Evolutionary conservation across 1,140 invertebrate species (phyloP).

Genomic region (Penaeus japonicus): DNA sequence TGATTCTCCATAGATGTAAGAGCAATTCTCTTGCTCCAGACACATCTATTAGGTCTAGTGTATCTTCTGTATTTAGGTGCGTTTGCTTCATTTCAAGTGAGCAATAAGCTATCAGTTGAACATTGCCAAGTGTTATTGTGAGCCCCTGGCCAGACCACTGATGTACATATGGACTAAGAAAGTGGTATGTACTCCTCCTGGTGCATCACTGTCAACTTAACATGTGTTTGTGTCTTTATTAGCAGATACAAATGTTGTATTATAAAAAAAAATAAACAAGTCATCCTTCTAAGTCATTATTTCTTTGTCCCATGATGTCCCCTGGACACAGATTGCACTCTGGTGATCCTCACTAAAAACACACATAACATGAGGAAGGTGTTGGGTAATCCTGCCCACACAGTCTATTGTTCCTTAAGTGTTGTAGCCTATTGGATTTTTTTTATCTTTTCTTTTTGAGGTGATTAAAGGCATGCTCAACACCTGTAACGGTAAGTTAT

Average conservation of each 20-base stretch:
- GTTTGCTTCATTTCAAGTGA: conserved; percentile 56
- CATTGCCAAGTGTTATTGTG: conserved; percentile 50
- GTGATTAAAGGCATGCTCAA: no score
- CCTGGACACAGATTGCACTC: conserved; percentile 55
- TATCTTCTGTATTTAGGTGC: conserved; percentile 57
- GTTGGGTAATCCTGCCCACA: not conserved
- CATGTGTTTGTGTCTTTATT: conserved; percentile 57
- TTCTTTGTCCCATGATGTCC: conserved; percentile 45
- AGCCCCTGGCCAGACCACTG: conserved; percentile 53
- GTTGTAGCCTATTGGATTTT: no score
- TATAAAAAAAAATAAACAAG: conserved; percentile 51
- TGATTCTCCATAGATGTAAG: conserved; percentile 55
- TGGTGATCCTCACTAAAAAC: conserved; percentile 47
- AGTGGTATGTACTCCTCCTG: conserved; percentile 56
- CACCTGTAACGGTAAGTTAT: no score
- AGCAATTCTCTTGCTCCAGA: conserved; percentile 33
- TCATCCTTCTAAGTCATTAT: conserved; percentile 55
- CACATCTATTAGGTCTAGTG: conserved; percentile 55
- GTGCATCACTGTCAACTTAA: conserved; percentile 57
- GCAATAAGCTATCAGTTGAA: conserved; percentile 57
- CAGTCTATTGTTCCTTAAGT: no score
- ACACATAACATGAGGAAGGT: not conserved
- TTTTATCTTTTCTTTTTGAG: no score
- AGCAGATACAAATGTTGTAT: conserved; percentile 58
- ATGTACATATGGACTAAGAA: conserved; percentile 53